Base-by-base conservation (phyloP, 2,797 vertebrate genomes). In the Rhynchotus rufescens region DNA sequence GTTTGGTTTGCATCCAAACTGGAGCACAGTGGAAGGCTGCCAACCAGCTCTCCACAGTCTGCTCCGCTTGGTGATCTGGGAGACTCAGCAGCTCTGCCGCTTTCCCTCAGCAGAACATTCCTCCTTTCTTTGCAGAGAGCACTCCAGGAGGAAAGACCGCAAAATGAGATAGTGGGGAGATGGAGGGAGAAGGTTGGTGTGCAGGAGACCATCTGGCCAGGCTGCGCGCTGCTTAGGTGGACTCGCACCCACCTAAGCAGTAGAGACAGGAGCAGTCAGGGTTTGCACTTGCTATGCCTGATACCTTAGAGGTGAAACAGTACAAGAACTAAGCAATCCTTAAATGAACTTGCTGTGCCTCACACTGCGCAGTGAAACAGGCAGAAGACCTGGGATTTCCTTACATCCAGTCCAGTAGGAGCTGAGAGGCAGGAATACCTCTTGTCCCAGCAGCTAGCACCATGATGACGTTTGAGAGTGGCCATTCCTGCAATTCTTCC, bases 181-280 rank as follows among this genome's bases (percentile, higher is more conserved):
- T 12, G 28, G 49, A 68, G 13, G 25, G 17, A 26, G 45, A 25
- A 69, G 51, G 15, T 6, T 28, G 34, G 47, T 0, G 1, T 34
- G 17, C 5, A 23, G 16, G 3, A 30, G 34, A 32, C 11, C 15
- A 30, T 36, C 47, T 51, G 20, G 49, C 28, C 25, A 20, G 51
- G 19, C 56, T 64, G 62, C 13, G 0, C 6, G 9, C 12, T 62
- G 5, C 54, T 5, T 14, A 20, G 4, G 34, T 11, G 38, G 81
- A 44, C 40, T 81, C 0, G 0, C 38, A 17, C 11, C 2, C 49
- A 36, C 36, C 36, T 36, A 36, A 36, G 36, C 36, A 36, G 21
- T 12, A 25, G 44, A 19, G 32, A 10, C 0, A 13, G 1, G 10
- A 3, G 26, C 0, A 0, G 28, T 34, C 47, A 62, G 36, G 14